Evolutionary conservation across 1,140 invertebrate genomes (phyloP).

Genomic region (Phenacoccus solenopsis): DNA sequence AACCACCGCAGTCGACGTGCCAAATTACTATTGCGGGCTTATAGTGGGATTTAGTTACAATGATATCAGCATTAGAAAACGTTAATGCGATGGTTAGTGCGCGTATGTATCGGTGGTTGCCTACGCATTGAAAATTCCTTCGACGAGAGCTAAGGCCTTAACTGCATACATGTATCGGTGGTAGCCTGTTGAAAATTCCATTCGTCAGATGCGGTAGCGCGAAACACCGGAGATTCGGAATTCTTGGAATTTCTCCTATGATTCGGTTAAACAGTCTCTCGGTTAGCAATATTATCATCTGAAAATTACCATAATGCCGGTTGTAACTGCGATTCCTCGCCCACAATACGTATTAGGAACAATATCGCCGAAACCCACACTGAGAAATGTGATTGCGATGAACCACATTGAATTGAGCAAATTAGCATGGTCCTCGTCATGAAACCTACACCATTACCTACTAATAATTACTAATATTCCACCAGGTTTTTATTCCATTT

Average conservation of each 20-base stretch:
- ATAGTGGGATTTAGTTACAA: no score
- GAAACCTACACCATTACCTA: conserved; percentile 52
- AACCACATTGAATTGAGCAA: conserved; percentile 98
- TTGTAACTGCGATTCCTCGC: conserved; percentile 91
- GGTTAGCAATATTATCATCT: neutral
- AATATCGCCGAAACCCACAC: conserved; percentile 98
- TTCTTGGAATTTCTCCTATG: neutral
- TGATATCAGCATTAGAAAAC: no score
- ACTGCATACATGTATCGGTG: no score
- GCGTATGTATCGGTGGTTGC: no score
- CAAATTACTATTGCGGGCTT: no score
- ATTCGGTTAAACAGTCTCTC: no score
- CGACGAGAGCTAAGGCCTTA: no score
- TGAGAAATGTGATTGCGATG: conserved; percentile 95
- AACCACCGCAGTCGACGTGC: no score
- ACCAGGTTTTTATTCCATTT: neutral
- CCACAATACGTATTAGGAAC: conserved; percentile 99
- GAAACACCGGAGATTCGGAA: neutral
- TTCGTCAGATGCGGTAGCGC: neutral
- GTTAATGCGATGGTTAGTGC: no score
- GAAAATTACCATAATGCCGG: conserved; percentile 89
- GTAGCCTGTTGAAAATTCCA: no score
- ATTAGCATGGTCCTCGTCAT: conserved; percentile 93
- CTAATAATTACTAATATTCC: conserved; percentile 13
- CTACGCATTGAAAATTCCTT: no score